phyloP scores from a whole-genome alignment of 2,113 vertebrate genomes.

The Pteropus alecto region DNA sequence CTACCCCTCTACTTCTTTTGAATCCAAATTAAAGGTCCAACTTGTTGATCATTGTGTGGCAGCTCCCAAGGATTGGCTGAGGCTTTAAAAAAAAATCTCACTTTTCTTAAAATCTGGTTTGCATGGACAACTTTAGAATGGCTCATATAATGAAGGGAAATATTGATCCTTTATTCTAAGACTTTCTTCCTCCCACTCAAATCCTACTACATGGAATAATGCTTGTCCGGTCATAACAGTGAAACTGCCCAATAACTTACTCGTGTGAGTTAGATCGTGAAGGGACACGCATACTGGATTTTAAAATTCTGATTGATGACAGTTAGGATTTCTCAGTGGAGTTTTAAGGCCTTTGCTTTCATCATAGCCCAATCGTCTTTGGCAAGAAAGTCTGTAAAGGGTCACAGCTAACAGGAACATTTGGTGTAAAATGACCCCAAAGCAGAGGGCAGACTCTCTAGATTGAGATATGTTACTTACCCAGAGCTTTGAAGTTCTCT shows the following conservation, averaged over 20 bases:
- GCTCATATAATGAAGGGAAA: background rate
- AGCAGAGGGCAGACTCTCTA: background rate
- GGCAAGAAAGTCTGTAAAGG: background rate
- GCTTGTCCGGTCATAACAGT: accelerated
- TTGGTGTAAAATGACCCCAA: background rate
- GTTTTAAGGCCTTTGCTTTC: background rate
- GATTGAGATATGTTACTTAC: background rate
- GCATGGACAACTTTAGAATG: background rate
- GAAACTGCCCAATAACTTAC: background rate
- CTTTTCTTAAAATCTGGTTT: background rate
- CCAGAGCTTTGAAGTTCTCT: background rate
- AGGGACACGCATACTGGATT: background rate
- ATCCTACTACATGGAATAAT: accelerated
- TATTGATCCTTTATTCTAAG: too few relatives aligned
- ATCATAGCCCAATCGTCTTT: background rate
- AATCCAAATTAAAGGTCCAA: background rate
- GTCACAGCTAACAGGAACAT: background rate
- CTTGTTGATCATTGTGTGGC: background rate
- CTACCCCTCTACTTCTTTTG: accelerated
- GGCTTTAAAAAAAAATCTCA: background rate
- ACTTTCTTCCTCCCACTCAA: background rate
- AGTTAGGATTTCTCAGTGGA: background rate
- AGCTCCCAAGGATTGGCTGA: background rate
- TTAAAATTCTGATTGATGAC: background rate
- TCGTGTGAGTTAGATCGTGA: background rate